phyloP scores from a whole-genome alignment of 2,797 vertebrate genomes.

The Varecia variegata region DNA sequence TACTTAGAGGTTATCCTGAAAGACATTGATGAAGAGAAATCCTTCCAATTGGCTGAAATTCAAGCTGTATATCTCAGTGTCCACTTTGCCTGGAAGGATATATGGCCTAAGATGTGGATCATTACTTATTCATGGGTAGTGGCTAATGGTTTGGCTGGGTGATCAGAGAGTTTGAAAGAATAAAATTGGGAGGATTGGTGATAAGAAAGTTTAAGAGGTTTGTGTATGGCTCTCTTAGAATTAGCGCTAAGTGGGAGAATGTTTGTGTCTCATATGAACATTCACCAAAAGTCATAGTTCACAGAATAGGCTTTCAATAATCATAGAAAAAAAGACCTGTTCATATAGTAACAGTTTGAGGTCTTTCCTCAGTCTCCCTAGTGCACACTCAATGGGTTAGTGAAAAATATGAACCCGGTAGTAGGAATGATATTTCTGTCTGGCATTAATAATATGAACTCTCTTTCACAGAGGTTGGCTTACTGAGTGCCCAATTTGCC shows the following conservation, averaged over 20 bases:
- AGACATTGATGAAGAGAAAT: background rate
- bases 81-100: conserved; percentile 10
- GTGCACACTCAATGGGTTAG: background rate
- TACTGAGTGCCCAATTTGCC: background rate
- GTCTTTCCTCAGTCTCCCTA: background rate
- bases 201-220: background rate
- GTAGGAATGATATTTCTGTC: background rate
- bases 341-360: background rate
- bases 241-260: background rate
- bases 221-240: background rate
- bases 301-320: background rate
- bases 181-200: background rate
- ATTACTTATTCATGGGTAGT: conserved; percentile 50
- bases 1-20: conserved; percentile 45
- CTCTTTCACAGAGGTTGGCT: background rate
- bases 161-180: conserved; percentile 36
- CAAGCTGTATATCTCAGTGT: conserved; percentile 53
- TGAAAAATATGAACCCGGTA: background rate
- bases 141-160: conserved; percentile 24
- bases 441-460: background rate
- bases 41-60: conserved; percentile 44
- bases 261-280: background rate
- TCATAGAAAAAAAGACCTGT: background rate
- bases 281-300: background rate
- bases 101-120: background rate